These are phyloP conservation scores for Saguinus midas DNA, from an alignment of 2,113 vertebrate genomes.

Conservation along the genomic window DNA sequence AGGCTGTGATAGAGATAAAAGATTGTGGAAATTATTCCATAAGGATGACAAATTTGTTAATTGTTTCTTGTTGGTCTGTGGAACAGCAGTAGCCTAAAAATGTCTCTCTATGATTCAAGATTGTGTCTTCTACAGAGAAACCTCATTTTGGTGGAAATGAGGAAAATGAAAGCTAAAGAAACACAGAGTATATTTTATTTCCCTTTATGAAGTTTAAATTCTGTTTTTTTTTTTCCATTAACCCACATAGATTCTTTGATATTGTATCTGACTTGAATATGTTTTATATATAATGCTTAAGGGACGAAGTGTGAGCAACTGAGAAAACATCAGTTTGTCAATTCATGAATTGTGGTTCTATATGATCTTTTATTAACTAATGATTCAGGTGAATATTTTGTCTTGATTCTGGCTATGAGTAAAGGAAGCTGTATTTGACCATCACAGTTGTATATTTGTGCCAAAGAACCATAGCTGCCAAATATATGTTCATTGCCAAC, in stretches of 20 bases:
- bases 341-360: background rate
- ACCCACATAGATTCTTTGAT: background rate
- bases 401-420: background rate
- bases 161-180: background rate
- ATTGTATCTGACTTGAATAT: constrained; percentile 12
- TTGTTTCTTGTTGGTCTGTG: background rate
- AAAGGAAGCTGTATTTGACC: background rate
- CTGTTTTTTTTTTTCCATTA: background rate
- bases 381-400: background rate
- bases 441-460: background rate
- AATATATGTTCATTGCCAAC: background rate
- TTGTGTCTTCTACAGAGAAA: background rate
- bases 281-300: background rate
- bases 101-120: background rate
- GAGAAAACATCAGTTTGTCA: background rate
- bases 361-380: constrained; percentile 6
- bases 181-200: background rate
- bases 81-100: background rate
- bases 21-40: background rate
- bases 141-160: background rate
- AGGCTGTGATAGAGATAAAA: background rate
- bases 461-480: background rate
- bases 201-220: background rate
- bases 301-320: background rate
- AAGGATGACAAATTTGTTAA: background rate